Evolutionary conservation across 1,140 invertebrate species (phyloP), one percentile per base, ranked within the genome.

Genomic region (Patella vulgata): DNA sequence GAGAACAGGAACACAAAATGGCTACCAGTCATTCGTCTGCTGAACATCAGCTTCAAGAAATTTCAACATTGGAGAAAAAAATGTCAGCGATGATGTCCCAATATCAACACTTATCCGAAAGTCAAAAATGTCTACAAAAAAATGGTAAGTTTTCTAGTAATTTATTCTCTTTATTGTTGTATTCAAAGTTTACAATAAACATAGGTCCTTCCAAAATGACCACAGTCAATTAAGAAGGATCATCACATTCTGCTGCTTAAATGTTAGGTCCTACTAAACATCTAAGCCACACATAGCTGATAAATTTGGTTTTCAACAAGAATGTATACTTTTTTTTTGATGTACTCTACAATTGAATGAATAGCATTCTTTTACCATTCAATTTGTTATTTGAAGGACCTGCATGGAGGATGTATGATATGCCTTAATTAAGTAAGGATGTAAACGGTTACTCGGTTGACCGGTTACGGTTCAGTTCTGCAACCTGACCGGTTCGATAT

Each of bases 41-140:
- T 4, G 54, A 62, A 30, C 55, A 57, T 12, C 65, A 62, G 28
- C 55, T 54, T 3, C 17, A 52, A n/a, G 53, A 67, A 44, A n/a
- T 67, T 48, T 54, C 59, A 0, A 39, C 46, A n/a, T 43, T 60
- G 36, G 65, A 67, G 33, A 36, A 59, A 25, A 67, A 67, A 31
- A 40, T 67, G 42, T 17, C 55, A 4, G 43, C 55, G 27, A 21
- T 62, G n/a, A 57, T 51, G 6, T 28, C 43, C 0, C 59, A 67
- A 44, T 48, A 27, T 47, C 54, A 44, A n/a, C 39, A 60, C 14
- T 42, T 64, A 14, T 36, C 44, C 31, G 47, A 60, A 17, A 61
- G 21, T 8, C 64, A 61, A 54, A 36, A 55, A 31, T 54, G 48
- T 46, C 53, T 66, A 23, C 39, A 53, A 21, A 53, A 30, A 44